Base-by-base conservation (phyloP, 2,888 invertebrate genomes). In the Cetonia aurata region DNA sequence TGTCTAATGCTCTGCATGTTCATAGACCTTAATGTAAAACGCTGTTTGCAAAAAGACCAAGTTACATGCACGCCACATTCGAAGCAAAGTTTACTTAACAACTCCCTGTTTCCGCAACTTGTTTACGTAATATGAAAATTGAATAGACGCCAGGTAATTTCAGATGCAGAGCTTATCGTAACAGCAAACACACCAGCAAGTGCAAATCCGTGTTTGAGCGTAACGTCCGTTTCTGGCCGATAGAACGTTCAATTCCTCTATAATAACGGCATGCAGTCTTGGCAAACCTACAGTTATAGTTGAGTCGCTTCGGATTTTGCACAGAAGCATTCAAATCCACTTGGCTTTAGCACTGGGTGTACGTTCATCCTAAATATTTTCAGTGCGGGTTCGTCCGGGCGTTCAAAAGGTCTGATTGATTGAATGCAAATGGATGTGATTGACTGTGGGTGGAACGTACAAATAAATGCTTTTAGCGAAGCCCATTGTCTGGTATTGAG, bases 231-330 rank as follows among this genome's bases (percentile, higher is more conserved):
- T 55, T 13, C 12, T 12, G 33, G 13, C 31, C n/a, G 55, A 55
- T 55, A 31, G 55, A 55, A 33, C 33, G 55, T 55, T 37, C 31
- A 55, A 31, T 55, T n/a, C 12, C 4, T 33, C 33, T 55, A n/a
- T 55, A 55, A 55, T 31, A 1, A 55, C 6, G n/a, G 33, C 55
- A n/a, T 55, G 55, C 37, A 33, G 55, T 13, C 33, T 55, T 55
- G 31, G 55, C 33, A 33, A 33, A 33, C n/a, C 31, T 55, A 55
- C 55, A 48, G 48, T 12, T 48, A 48, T 13, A 8, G 55, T 31
- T 13, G 55, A 10, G 6, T 10, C 8, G 4, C 37, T 25, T 37
- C 37, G 8, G 37, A 37, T 37, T 8, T 37, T 1, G 33, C 3
- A 6, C 25, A 25, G 55, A 31, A 13, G 55, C 33, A n/a, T 33